These are phyloP conservation scores for Rhinichthys klamathensis DNA, from an alignment of 2,113 vertebrate genomes.

Conservation along the genomic window DNA sequence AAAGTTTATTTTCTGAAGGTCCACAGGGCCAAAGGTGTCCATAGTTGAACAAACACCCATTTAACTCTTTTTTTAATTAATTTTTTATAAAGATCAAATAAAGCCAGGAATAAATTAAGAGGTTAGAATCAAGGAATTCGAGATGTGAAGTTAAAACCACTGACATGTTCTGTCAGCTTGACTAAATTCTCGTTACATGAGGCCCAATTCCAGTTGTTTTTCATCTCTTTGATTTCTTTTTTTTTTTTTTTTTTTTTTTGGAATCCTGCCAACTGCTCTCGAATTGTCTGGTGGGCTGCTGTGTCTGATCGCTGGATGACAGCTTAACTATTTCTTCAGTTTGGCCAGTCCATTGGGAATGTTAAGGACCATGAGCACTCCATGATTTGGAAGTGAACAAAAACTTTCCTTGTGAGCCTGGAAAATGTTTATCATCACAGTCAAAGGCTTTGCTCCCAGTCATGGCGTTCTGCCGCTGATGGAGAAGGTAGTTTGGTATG, in stretches of 20 bases:
- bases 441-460: constrained; percentile 69
- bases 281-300: constrained; percentile 62
- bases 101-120: not conserved
- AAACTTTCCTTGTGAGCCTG: constrained; percentile 69
- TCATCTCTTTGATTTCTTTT: constrained; percentile 47
- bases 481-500: constrained; percentile 57
- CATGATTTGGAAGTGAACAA: constrained; percentile 69
- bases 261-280: constrained; percentile 70
- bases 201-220: constrained; percentile 75
- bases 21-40: not conserved
- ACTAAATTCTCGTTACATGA: constrained; percentile 71
- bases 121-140: constrained; percentile 39
- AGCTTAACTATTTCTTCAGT: constrained; percentile 76
- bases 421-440: constrained; percentile 74
- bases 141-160: constrained; percentile 65
- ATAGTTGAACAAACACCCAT: not conserved
- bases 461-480: constrained; percentile 57
- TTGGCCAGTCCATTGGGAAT: constrained; percentile 61
- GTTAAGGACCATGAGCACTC: constrained; percentile 71
- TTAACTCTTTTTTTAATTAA: not conserved
- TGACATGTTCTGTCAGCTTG: constrained; percentile 71
- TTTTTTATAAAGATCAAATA: constrained; percentile 4
- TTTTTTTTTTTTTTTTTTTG: constrained; percentile 66
- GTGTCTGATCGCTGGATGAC: constrained; percentile 73
- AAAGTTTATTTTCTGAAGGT: not conserved